Percentiles rank a stretch among this genome's conserved stretches.
These are phyloP conservation scores for Hystrix brachyura DNA, from an alignment of 2,113 vertebrate species.

Conservation along the genomic window DNA sequence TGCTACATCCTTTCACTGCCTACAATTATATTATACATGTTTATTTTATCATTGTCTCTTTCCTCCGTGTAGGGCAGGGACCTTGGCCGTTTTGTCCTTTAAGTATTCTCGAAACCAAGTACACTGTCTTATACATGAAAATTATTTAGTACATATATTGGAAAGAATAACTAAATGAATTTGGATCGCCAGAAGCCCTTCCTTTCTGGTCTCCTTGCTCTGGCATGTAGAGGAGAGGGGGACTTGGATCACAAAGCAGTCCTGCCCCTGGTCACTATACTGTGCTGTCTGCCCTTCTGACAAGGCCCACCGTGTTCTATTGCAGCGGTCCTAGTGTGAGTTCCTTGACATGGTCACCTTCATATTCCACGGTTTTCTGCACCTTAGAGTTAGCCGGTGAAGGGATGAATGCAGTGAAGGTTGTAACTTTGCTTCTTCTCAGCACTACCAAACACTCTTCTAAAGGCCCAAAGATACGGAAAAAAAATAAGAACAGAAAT, in stretches of 20 bases:
- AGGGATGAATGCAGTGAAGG: background rate
- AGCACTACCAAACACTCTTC: background rate
- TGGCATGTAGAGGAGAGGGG: background rate
- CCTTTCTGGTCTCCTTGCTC: background rate
- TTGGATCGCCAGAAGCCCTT: background rate
- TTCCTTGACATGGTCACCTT: background rate
- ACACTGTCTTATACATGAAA: background rate
- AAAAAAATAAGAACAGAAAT: background rate
- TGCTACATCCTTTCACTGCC: background rate
- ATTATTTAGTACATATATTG: conserved; percentile 4
- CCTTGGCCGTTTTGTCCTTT: background rate
- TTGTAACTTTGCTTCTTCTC: background rate
- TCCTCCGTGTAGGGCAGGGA: background rate
- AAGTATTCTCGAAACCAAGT: background rate
- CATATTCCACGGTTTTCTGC: background rate
- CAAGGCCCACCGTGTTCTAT: too few species aligned
- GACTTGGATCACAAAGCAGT: background rate
- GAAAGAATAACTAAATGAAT: background rate
- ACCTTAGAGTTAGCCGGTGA: background rate
- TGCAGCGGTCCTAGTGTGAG: background rate
- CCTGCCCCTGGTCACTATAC: background rate
- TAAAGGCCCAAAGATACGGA: background rate
- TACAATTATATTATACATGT: background rate
- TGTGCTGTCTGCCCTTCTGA: background rate
- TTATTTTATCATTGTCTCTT: background rate